Evolutionary conservation across 1,140 invertebrate genomes (phyloP).

Genomic region (Sitodiplosis mosellana): DNA sequence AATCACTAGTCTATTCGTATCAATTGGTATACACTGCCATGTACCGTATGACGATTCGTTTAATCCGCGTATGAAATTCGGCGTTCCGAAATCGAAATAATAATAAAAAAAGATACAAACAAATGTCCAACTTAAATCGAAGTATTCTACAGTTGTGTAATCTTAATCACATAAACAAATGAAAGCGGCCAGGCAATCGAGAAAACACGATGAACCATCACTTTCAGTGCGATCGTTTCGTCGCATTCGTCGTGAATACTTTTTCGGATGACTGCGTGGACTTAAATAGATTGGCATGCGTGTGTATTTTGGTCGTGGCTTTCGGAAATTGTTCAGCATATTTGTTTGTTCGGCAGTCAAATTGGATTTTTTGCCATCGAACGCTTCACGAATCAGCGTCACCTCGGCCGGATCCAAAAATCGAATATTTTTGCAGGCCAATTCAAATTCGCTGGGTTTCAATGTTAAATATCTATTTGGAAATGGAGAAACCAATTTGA

Average conservation of each 20-base stretch:
- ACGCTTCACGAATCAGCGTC: slow-evolving; percentile 14
- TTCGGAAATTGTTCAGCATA: slow-evolving; percentile 20
- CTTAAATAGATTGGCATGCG: slow-evolving; percentile 23
- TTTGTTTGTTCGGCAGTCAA: slow-evolving; percentile 20
- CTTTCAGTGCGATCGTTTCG: slow-evolving; percentile 6
- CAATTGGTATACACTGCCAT: too few relatives aligned
- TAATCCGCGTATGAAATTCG: too few relatives aligned
- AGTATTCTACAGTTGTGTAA: too few relatives aligned
- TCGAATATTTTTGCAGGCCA: slow-evolving; percentile 19
- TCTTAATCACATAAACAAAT: too few relatives aligned
- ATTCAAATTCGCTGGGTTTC: slow-evolving; percentile 15
- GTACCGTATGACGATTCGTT: too few relatives aligned
- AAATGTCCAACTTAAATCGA: too few relatives aligned
- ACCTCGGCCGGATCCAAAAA: slow-evolving; percentile 17
- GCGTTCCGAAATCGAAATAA: too few relatives aligned
- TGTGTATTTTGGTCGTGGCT: slow-evolving; percentile 19
- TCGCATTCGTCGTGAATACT: slow-evolving; percentile 24
- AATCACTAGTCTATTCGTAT: too few relatives aligned
- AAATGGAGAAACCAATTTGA: too few relatives aligned
- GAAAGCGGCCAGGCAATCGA: too few relatives aligned
- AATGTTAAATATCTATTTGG: slow-evolving; percentile 14
- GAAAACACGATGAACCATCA: not conserved
- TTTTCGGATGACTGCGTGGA: slow-evolving; percentile 21
- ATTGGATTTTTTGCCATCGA: slow-evolving; percentile 18
- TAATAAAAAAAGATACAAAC: too few relatives aligned